Percentiles rank a stretch among this genome's conserved stretches.
These are phyloP conservation scores for Paratrypauchen microcephalus DNA, from an alignment of 2,797 vertebrate species.

Conservation along the genomic window DNA sequence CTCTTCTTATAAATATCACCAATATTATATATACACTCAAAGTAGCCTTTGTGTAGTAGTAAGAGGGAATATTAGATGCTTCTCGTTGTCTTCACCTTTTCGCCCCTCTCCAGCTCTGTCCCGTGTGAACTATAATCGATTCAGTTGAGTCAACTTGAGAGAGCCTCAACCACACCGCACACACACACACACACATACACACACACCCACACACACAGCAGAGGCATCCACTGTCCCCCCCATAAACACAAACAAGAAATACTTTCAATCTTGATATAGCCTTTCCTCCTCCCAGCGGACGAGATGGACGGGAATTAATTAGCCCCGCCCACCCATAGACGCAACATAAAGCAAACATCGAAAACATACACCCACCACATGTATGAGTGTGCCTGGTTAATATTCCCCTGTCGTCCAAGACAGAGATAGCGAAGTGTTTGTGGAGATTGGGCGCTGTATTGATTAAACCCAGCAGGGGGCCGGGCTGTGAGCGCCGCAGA, in stretches of 20 bases:
- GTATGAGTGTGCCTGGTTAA: conserved; percentile 52
- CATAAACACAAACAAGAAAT: background rate
- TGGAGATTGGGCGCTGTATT: conserved; percentile 75
- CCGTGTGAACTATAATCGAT: conserved; percentile 55
- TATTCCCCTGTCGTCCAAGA: conserved; percentile 62
- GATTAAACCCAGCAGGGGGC: conserved; percentile 82
- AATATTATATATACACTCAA: background rate
- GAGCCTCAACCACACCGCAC: conserved; percentile 9
- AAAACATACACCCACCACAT: conserved; percentile 35
- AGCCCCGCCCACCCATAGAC: conserved; percentile 40
- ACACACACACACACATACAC: too few relatives aligned
- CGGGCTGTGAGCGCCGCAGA: conserved; percentile 71
- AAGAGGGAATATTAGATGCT: conserved; percentile 1
- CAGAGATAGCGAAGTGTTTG: conserved; percentile 45
- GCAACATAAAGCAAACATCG: conserved; percentile 37
- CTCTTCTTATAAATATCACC: background rate
- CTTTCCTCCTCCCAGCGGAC: conserved; percentile 41
- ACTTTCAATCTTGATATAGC: conserved; percentile 49
- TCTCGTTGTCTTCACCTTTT: conserved; percentile 22
- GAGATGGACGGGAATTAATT: conserved; percentile 60
- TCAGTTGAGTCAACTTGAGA: conserved; percentile 44
- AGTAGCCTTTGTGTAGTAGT: background rate
- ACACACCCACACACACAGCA: conserved; percentile 9
- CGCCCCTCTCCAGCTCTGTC: conserved; percentile 35
- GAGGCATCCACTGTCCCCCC: conserved; percentile 12